Evolutionary conservation across 2,113 vertebrate genomes (phyloP).

Genomic region (Tympanuchus pallidicinctus): DNA sequence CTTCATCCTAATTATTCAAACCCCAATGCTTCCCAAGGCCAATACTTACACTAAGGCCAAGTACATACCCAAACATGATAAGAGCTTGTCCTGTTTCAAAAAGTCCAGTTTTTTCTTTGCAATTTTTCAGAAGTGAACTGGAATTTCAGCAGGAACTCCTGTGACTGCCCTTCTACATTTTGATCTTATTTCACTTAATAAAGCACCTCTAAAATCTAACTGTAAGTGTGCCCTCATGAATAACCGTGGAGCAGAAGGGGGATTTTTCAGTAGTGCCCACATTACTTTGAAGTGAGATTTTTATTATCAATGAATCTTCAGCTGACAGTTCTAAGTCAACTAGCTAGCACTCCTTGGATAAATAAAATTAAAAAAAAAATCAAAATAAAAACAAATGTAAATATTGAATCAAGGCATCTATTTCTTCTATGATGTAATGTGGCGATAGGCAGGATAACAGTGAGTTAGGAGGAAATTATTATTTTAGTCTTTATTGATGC

Average conservation of each 20-base stretch:
- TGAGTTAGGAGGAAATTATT: conserved; percentile 33
- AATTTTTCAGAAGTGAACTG: neutral
- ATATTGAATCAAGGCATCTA: neutral
- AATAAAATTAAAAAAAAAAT: neutral
- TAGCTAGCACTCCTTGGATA: neutral
- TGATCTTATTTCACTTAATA: neutral
- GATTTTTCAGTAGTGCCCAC: neutral
- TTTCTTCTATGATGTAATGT: neutral
- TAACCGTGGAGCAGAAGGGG: neutral
- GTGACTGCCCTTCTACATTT: neutral
- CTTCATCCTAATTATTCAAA: neutral
- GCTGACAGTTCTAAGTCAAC: neutral
- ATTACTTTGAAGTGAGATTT: neutral
- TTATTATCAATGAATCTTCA: neutral
- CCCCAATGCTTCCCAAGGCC: neutral
- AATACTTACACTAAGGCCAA: neutral
- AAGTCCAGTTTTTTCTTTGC: neutral
- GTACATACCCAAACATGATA: neutral
- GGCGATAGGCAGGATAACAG: neutral
- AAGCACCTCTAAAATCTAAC: neutral
- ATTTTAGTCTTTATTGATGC: conserved; percentile 70
- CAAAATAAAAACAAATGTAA: neutral
- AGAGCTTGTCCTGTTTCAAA: neutral
- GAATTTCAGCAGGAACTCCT: neutral
- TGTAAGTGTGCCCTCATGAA: neutral